A percentile compares a stretch with the other conserved stretches of the same genome.
Evolutionary conservation across 1,140 invertebrate genomes (phyloP).

Genomic region (Heliconius eleuchia): DNA sequence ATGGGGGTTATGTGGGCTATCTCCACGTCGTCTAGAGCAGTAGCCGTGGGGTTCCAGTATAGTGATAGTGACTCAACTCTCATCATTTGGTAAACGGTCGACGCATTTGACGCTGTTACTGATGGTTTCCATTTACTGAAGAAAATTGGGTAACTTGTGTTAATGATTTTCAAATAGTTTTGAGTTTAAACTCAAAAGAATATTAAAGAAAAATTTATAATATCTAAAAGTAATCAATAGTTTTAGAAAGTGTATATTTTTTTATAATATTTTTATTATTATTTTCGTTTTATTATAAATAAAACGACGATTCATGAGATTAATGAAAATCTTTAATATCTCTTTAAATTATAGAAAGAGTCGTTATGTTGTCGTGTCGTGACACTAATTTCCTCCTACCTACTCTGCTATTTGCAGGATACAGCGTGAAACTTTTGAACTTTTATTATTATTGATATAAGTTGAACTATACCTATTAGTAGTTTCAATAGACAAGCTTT

Average conservation of each 20-base stretch:
- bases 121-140: slow-evolving; percentile 90
- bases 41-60: slow-evolving; percentile 88
- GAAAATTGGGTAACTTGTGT: background rate
- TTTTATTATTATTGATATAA: too few relatives aligned
- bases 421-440: background rate
- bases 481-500: slow-evolving; percentile 89
- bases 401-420: background rate
- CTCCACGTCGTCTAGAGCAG: slow-evolving; percentile 76
- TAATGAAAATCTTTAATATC: too few relatives aligned
- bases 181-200: too few relatives aligned
- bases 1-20: slow-evolving; percentile 81
- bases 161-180: background rate
- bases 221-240: too few relatives aligned
- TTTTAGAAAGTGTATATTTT: too few relatives aligned
- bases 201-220: too few relatives aligned
- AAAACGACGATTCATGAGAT: too few relatives aligned
- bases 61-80: slow-evolving; percentile 88
- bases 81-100: slow-evolving; percentile 89
- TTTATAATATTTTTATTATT: too few relatives aligned
- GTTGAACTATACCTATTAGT: slow-evolving; percentile 85
- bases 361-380: too few relatives aligned
- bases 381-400: background rate
- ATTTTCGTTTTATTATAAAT: too few relatives aligned
- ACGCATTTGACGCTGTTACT: slow-evolving; percentile 83
- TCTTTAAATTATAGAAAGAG: too few relatives aligned